phyloP scores from a whole-genome alignment of 2,797 vertebrate genomes.

The Aeoliscus strigatus region DNA sequence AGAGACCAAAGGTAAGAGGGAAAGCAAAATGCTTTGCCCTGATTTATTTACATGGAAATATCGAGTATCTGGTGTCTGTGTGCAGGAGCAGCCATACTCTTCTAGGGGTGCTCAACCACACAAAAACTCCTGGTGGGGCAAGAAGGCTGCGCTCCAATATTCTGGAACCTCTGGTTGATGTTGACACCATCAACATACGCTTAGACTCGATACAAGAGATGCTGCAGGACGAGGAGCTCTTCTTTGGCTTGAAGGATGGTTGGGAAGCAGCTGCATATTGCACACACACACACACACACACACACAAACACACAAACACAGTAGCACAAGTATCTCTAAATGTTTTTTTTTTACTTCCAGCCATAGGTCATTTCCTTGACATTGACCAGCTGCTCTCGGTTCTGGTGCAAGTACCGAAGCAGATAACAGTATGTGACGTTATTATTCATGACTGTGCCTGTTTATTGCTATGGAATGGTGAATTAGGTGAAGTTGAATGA shows the following conservation, averaged over 20 bases:
- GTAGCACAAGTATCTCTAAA: constrained; percentile 4
- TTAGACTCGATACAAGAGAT: constrained; percentile 90
- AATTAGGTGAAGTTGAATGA: not conserved
- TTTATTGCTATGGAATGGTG: not conserved
- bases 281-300: too few relatives aligned
- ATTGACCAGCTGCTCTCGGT: constrained; percentile 93
- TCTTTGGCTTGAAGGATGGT: constrained; percentile 92
- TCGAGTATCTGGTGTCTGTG: constrained; percentile 27
- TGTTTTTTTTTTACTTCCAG: constrained; percentile 60
- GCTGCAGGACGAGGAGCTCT: constrained; percentile 88
- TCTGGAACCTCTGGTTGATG: constrained; percentile 87
- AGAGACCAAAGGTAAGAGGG: constrained; percentile 84
- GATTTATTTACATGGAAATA: not conserved
- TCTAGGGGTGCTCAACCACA: constrained; percentile 90
- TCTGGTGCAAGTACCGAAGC: constrained; percentile 94
- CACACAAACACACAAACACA: too few relatives aligned
- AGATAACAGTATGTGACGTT: constrained; percentile 83
- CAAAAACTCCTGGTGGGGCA: constrained; percentile 90
- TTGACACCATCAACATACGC: constrained; percentile 87
- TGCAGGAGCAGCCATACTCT: constrained; percentile 86
- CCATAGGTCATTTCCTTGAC: constrained; percentile 90
- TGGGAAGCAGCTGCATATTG: constrained; percentile 13
- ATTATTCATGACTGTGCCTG: not conserved
- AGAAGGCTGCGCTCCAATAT: constrained; percentile 92
- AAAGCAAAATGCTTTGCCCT: not conserved